Evolutionary conservation across 2,113 vertebrate genomes (phyloP), one percentile per base, ranked within the genome.

Genomic region (Potamarius usumacintae): DNA sequence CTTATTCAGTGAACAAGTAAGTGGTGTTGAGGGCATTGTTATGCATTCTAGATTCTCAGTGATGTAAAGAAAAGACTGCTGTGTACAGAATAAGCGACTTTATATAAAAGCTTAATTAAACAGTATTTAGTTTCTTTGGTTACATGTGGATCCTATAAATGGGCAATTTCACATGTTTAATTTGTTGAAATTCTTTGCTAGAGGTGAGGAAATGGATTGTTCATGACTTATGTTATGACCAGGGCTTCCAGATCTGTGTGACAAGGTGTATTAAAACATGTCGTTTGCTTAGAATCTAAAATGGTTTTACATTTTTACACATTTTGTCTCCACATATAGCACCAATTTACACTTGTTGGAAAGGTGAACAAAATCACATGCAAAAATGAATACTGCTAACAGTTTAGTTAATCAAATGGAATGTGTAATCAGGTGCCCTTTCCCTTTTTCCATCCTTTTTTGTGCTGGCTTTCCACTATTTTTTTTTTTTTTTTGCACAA

Each of bases 281-380:
- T 58, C 20, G 76, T 79, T 78, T 78, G 15, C 77, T 30, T 30
- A 80, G 77, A 80, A 0, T 12, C 76, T n/a, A 22, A 78, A 78
- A 80, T 4, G n/a, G 42, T 42, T 42, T 42, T 42, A 42, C 42
- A 42, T 15, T 34, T 22, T 62, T 62, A 42, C 79, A 82, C 30
- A 42, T 82, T 57, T 42, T 62, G 18, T 42, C 57, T 42, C 20
- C 34, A 50, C 34, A 63, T 65, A 82, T 82, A 63, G 22, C 30
- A 82, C 22, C 50, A 14, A 82, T 82, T 63, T 82, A 63, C 81
- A 82, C 81, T 60, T 82, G 58, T 58, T 80, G 15, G 27, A 34
- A 58, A 58, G 53, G 78, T 82, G 79, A 82, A 48, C n/a, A 20
- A 15, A 80, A 60, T 60, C 79, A 81, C 30, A 82, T 62, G 30